Base-by-base conservation (phyloP, 2,113 vertebrate genomes). In the Larimichthys crocea region DNA sequence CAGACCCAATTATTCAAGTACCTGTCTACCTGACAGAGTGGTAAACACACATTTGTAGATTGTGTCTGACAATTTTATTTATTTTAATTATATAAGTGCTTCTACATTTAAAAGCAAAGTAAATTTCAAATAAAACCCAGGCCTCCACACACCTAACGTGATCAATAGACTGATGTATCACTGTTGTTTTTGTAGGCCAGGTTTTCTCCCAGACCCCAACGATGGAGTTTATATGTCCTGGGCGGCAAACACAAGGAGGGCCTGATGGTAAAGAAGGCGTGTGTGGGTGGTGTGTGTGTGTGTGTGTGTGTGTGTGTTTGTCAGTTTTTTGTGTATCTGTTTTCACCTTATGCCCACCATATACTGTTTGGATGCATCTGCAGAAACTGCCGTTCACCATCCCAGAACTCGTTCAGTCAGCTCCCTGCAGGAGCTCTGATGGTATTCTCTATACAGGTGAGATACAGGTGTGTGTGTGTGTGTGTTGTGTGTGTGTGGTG, bases 351-450 rank as follows among this genome's bases (percentile, higher is more conserved):
- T 72, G 24, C 10, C 7, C 4, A 2, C 0, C 4, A 26, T 26
- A 26, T 26, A 26, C 2, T 88, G 50, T 79, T 60, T 61, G 19
- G 15, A 60, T 80, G 16, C 50, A 6, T 90, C 64, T 93, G 57
- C 93, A 99, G 98, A 99, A 98, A 94, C 93, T 99, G n/a, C 98
- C 98, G 0, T 99, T 99, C 92, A 99, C 97, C 89, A 98, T 99
- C 91, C 98, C 97, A 0, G 97, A 99, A 85, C 94, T 99, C 94
- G 98, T 99, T 5, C 98, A 98, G 24, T 96, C 98, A 3, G 98
- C 98, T 19, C 98, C 98, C 0, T 99, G 98, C 88, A 96, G 97
- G 83, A 97, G 98, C 75, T 99, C 98, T 0, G 98, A 99, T 3
- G 98, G 98, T 0, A 91, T 99, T 31, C 96, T 99, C 56, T 99